Evolutionary conservation across 2,888 invertebrate genomes (phyloP), one percentile per base, ranked within the genome.

Genomic region (Orthonychiurus folsomi): DNA sequence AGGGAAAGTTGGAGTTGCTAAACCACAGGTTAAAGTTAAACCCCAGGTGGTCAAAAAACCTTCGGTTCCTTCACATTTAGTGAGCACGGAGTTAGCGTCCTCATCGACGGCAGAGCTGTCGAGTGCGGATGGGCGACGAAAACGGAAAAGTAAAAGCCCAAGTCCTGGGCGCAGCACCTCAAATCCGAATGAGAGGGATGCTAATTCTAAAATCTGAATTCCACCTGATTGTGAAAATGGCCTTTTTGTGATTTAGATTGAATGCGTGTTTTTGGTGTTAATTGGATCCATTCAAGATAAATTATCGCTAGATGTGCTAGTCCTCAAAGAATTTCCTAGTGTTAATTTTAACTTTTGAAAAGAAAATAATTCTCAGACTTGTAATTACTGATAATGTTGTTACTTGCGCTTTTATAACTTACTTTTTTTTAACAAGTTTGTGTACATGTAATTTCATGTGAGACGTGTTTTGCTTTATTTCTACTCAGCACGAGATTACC

Each of bases 41-140:
- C 91, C 91, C 20, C 85, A 86, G 73, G 85, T 91, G 73, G 83
- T 89, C 78, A 84, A 84, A 72, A 87, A 84, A 76, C 84, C 85
- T 50, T 79, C 80, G 47, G 77, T 83, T 68, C 80, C 82, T 9
- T 3, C 52, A 9, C 12, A 9, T 12, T 52, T 20, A 23, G 24
- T 23, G 5, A 20, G 21, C 20, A 20, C 52, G n/a, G 52, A 20
- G n/a, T 5, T 5, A 9, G 5, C 52, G n/a, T 15, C 5, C 9
- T 37, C 37, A 37, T 15, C 5, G 37, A 5, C 37, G 9, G 37
- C 5, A 37, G 15, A 37, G 15, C 37, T 15, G 5, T 37, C 37
- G 9, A 9, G 9, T 37, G 5, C 37, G 5, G 37, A 15, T 5
- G 37, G 37, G 15, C 5, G 15, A 37, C 5, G 5, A 37, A 37